Conservation (phyloP, 2,113 vertebrate species). For the Lagopus leucura region DNA sequence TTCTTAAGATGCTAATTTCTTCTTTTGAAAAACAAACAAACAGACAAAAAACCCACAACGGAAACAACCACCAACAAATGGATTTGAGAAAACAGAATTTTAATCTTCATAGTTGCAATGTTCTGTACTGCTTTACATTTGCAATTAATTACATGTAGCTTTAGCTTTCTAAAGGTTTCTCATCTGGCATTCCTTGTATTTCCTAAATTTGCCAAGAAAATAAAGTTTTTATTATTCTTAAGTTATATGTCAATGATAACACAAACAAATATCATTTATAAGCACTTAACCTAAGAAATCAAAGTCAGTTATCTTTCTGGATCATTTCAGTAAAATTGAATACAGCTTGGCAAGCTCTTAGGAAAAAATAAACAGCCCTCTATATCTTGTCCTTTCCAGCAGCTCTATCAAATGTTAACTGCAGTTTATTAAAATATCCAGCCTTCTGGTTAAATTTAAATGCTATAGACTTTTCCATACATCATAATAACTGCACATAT, state of each 20-base stretch:
- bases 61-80: neutral
- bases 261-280: neutral
- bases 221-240: neutral
- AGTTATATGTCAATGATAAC: neutral
- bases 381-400: neutral
- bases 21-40: neutral
- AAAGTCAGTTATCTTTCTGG: neutral
- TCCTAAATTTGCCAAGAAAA: neutral
- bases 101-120: neutral
- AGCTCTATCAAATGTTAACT: neutral
- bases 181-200: neutral
- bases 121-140: neutral
- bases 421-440: neutral
- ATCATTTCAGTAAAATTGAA: neutral
- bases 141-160: neutral
- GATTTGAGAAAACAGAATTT: neutral
- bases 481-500: neutral
- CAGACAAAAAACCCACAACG: neutral
- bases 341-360: neutral
- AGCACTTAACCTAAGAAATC: neutral
- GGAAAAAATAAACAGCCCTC: neutral
- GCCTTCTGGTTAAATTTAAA: constrained; percentile 16
- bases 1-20: neutral
- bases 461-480: constrained; percentile 10
- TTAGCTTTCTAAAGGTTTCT: neutral